Evolutionary conservation across 92 coral and sea anemone genomes (phyloP).

Genomic region (Actinostola sp.): DNA sequence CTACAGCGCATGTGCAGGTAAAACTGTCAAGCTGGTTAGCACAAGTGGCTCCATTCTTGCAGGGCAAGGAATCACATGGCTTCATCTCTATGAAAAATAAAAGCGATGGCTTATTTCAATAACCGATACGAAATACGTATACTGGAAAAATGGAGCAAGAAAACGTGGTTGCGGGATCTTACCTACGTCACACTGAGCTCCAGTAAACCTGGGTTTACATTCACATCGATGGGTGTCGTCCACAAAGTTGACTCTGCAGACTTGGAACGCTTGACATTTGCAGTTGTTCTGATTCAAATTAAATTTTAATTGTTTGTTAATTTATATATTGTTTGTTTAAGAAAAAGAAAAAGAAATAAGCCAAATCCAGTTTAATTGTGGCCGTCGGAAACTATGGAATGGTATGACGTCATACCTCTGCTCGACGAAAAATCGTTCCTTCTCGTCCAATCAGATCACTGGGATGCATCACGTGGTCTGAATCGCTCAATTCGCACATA

Average conservation of each 20-base stretch:
- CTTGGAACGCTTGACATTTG: constrained; percentile 15
- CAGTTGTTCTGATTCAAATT: constrained; percentile 14
- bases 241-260: constrained; percentile 10
- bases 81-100: constrained; percentile 1
- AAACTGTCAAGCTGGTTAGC: not conserved
- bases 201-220: constrained; percentile 21
- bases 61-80: constrained; percentile 17
- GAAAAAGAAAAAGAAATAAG: not conserved
- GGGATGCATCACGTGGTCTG: constrained; percentile 35
- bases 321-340: too few species aligned
- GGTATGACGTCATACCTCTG: constrained; percentile 4
- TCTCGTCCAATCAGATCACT: constrained; percentile 10
- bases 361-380: not conserved
- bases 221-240: constrained; percentile 16
- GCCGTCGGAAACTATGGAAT: too few species aligned
- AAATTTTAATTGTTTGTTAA: too few species aligned
- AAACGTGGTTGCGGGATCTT: too few species aligned
- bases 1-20: not conserved
- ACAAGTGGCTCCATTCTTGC: constrained; percentile 6
- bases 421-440: constrained; percentile 8
- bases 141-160: too few species aligned
- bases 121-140: too few species aligned
- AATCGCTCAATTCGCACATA: constrained; percentile 27
- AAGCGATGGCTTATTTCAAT: too few species aligned
- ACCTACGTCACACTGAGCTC: constrained; percentile 10